Percentiles rank a stretch among this genome's conserved stretches.
Evolutionary conservation across 2,113 vertebrate species (phyloP).

Genomic region (Bubo scandiacus): DNA sequence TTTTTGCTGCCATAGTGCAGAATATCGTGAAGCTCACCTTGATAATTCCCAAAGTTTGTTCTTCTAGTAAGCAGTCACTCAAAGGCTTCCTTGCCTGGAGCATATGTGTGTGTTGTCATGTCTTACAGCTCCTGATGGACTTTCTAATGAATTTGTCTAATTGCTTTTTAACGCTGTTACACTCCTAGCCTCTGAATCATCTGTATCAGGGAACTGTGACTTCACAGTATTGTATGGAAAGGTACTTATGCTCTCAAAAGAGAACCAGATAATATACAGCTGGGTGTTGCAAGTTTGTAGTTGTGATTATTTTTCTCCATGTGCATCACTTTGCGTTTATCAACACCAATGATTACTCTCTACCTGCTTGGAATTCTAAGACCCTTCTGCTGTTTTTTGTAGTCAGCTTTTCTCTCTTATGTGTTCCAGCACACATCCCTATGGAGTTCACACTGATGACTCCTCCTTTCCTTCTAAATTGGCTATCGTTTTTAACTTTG

Average conservation of each 20-base stretch:
- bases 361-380: not conserved
- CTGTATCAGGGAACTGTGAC: not conserved
- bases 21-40: not conserved
- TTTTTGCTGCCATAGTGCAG: not conserved
- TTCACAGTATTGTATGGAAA: not conserved
- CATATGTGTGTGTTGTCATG: not conserved
- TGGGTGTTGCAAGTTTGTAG: not conserved
- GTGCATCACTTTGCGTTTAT: not conserved
- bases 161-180: not conserved
- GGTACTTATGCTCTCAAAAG: not conserved
- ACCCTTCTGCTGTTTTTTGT: not conserved
- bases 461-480: not conserved
- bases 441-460: rapidly evolving
- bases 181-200: not conserved
- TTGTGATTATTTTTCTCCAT: not conserved
- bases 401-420: not conserved
- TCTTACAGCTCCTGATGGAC: not conserved
- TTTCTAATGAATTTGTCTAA: not conserved
- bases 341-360: not conserved
- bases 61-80: not conserved
- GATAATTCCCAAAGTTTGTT: not conserved
- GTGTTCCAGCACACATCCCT: not conserved
- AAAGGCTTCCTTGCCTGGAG: not conserved
- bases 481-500: not conserved
- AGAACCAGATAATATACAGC: not conserved